These are phyloP conservation scores for Protobothrops flavoviridis DNA, from an alignment of 2,113 vertebrate species.

Conservation along the genomic window DNA sequence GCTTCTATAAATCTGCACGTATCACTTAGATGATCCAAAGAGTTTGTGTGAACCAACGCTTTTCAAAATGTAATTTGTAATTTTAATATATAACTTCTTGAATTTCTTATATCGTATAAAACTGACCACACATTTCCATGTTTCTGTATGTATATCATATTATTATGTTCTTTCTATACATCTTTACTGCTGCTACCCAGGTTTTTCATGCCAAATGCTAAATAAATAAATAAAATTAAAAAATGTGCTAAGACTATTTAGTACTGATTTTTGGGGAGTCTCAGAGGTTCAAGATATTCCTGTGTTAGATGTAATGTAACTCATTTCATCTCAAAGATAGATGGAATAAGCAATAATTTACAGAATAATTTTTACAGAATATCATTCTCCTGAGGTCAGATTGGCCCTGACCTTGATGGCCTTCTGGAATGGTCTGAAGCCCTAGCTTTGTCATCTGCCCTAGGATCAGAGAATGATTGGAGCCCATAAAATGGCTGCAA, in stretches of 20 bases:
- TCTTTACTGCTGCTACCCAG: not conserved
- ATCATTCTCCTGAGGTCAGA: not conserved
- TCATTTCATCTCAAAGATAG: not conserved
- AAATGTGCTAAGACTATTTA: not conserved
- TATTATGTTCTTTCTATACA: not conserved
- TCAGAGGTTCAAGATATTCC: not conserved
- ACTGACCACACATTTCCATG: not conserved
- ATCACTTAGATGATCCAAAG: not conserved
- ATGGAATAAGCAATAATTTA: not conserved
- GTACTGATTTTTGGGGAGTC: not conserved
- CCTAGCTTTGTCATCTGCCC: not conserved
- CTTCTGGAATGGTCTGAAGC: not conserved
- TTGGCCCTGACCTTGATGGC: not conserved
- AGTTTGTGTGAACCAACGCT: not conserved
- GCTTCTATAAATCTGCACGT: not conserved
- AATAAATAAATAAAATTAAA: not conserved
- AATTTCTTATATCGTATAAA: not conserved
- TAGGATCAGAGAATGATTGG: not conserved
- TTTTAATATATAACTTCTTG: not conserved
- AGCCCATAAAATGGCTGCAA: not conserved
- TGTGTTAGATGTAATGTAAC: not conserved
- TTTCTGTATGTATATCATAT: not conserved
- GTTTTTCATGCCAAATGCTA: not conserved
- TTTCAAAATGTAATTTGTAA: not conserved
- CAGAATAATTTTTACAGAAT: not conserved